Base-by-base conservation (phyloP, 35 echinoderm and acorn worm species). In the Heliocidaris tuberculata region DNA sequence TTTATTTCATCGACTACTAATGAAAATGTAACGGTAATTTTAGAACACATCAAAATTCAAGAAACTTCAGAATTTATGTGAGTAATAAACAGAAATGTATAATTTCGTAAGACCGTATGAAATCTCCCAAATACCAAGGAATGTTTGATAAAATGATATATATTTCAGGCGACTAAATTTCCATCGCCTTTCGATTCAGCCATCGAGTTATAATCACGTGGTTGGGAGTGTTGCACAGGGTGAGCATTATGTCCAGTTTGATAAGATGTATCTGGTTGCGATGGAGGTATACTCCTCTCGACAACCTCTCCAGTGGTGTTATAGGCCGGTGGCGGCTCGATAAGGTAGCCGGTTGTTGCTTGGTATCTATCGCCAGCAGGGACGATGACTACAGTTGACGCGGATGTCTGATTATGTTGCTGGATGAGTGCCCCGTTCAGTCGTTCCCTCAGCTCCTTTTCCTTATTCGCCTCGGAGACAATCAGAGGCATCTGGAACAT, bases 391-490 rank as follows among this genome's bases (percentile, higher is more conserved):
- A 50, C 88, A 49, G 94, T 94, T 78, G 48, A 88, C 48, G 94
- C 78, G 85, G 86, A 47, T 24, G 48, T 47, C 27, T 30, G 17
- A 21, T 31, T 35, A 52, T 47, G 70, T 6, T 47, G 48, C 0
- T 86, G 35, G 70, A 47, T 54, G 21, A 87, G 32, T 24, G 27
- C 65, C 29, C 94, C 85, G 8, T 24, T 31, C 48, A 94, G 54
- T 61, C 71, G 47, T 71, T 85, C 35, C 35, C 35, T n/a, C 16
- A 86, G 27, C 35, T 50, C 35, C 12, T 31, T 48, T 17, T 85
- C 50, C 94, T 94, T 86, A 32, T 96, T 96, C 24, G 95, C 95
- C 6, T 94, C 95, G 15, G 93, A 86, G 6, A 97, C 96, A 19
- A 97, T 60, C 52, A 47, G 65, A 12, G 85, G 92, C 95, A 97